Conservation (phyloP, 2,797 vertebrate species). For the Sternotherus odoratus region DNA sequence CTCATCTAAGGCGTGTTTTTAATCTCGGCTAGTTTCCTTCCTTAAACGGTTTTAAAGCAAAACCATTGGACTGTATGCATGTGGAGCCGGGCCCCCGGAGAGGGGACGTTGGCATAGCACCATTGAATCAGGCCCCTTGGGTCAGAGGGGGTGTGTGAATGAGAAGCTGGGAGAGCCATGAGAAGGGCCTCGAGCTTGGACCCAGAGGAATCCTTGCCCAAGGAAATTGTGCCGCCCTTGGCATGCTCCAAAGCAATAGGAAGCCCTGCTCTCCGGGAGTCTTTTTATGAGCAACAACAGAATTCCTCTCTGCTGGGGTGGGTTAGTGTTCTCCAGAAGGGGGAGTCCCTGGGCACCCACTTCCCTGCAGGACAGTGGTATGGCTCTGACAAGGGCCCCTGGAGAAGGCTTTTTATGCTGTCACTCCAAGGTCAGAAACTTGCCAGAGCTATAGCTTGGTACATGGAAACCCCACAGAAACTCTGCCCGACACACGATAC, state of each 20-base stretch:
- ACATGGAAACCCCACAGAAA: background rate
- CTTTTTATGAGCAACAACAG: background rate
- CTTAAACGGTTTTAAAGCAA: no score
- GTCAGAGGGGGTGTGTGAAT: background rate
- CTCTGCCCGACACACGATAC: background rate
- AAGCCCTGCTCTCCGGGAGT: no score
- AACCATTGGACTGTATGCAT: no score
- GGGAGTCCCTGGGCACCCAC: background rate
- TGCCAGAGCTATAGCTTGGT: background rate
- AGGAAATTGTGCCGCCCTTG: background rate
- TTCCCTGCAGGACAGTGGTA: background rate
- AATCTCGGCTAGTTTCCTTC: no score
- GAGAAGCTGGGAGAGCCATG: background rate
- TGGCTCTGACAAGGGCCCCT: fast-evolving
- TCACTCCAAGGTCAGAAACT: background rate
- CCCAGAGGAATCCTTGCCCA: background rate
- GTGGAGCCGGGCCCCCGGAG: no score
- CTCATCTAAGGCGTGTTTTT: no score
- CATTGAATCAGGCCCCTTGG: no score
- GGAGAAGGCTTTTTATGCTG: background rate
- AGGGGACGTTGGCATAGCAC: no score
- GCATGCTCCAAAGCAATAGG: background rate
- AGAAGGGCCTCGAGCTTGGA: background rate
- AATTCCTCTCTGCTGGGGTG: background rate
- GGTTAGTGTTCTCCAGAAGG: background rate